Base-by-base conservation (phyloP, 2,888 invertebrate species). In the Anticlea derivata region DNA sequence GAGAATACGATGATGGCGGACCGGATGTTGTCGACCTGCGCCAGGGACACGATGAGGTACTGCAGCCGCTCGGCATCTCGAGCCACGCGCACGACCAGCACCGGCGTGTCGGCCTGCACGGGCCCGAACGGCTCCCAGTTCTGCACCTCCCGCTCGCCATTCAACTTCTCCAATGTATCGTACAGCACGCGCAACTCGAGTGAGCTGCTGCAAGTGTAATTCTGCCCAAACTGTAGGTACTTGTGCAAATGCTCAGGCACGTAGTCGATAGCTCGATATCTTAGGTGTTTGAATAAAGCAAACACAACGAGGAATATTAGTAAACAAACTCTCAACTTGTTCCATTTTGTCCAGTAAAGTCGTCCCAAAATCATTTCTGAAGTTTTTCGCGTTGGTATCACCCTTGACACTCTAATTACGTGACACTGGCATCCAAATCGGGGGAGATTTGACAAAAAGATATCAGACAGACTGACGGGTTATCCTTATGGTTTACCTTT, bases 11-110 rank as follows among this genome's bases (percentile, higher is more conserved):
- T 37, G 17, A 82, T 46, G 1, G 55, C 61, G 1, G 55, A 51
- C 1, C 66, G 50, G 38, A 82, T 73, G 56, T 58, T 37, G 2
- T 33, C 59, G n/a, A 77, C 75, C 23, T 64, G 66, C 1, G 66
- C 67, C 30, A 83, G 68, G 0, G 79, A 66, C n/a, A 96, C 79
- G 71, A 95, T 93, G 12, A 97, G 83, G 50, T 95, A 95, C 53
- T 94, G 92, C 29, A 96, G 91, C 61, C 93, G 94, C 33, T 58
- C 35, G 37, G 39, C 94, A 91, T 45, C 93, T 92, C 45, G 92
- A 92, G 68, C 93, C 10, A 22, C 50, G 23, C 39, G 92, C 67
- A 95, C 94, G 37, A 93, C 92, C 48, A 93, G 88, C 10, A 90
- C 86, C 22, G 94, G 93, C 49, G 94, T 78, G 40, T 92, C 89